Evolutionary conservation across 2,113 vertebrate species (phyloP).

Genomic region (Tyto alba): DNA sequence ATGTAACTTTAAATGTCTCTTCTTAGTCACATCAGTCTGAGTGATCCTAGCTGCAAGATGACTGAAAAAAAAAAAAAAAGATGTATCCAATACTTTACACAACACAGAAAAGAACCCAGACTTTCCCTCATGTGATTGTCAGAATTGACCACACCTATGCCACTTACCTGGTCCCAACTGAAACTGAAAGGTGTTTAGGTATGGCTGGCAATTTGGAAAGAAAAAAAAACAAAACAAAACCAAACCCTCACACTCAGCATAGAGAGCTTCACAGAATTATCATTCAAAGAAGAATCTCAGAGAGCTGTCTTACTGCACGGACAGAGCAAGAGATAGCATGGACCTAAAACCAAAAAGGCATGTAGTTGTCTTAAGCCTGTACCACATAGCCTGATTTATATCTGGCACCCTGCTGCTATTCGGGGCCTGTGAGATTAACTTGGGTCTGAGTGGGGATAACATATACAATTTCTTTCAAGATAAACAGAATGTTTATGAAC

Average conservation of each 20-base stretch:
- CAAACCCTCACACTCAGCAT: not conserved
- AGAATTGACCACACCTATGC: not conserved
- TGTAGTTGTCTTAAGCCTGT: not conserved
- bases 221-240: not conserved
- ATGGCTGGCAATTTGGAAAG: not conserved
- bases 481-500: not conserved
- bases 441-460: not conserved
- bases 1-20: not conserved
- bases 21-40: not conserved
- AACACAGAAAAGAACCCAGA: not conserved
- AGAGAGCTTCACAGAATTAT: not conserved
- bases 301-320: not conserved
- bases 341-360: not conserved
- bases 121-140: not conserved
- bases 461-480: not conserved
- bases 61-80: not conserved
- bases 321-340: not conserved
- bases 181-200: not conserved
- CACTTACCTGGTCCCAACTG: not conserved
- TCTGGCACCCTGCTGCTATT: not conserved
- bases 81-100: not conserved
- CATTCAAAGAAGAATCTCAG: not conserved
- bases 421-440: not conserved
- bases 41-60: not conserved
- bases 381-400: fast-evolving